Evolutionary conservation across 2,113 vertebrate species (phyloP), one percentile per base, ranked within the genome.

Genomic region (Brevimyrus niger): DNA sequence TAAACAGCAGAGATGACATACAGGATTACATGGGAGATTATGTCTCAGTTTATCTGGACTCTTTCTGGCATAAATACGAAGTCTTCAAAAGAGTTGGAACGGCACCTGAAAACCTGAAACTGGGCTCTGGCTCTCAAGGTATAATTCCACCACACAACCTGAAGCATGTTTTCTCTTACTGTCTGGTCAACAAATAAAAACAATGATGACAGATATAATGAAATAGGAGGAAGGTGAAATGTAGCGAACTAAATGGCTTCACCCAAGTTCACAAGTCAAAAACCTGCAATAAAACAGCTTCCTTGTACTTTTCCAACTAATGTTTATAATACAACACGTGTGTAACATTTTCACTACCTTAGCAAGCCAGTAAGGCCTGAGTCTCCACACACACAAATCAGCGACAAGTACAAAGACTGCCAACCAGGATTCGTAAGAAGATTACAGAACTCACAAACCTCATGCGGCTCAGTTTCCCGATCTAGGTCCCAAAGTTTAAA

Each of bases 391-490:
- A 50, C 58, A 87, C 83, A 89, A 13, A 85, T 44, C 8, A 47
- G 50, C 5, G 10, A 48, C 65, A 89, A 10, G 27, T 21, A 82
- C 6, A 48, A 4, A 35, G 3, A 31, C 38, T 53, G 87, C 27
- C 8, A 2, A 47, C 27, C 31, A 87, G 35, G 6, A 35, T 83
- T 90, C 44, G 89, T 82, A 92, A 91, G 88, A 82, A 92, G 92
- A 93, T 92, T 92, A 93, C 35, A 92, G 69, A 94, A 91, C 91
- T 93, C 93, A 96, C 95, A 92, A 93, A 96, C 96, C 95, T 96
- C 91, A 94, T 90, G 88, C 50, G 90, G 93, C 69, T 47, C 86
- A 84, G 85, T 90, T 89, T 89, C 90, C 46, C 65, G 92, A 92
- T 93, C 92, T 90, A 90, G 89, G 92, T 94, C 93, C 93, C 93